Conservation (phyloP, 2,113 vertebrate genomes). For the Elephantulus edwardii region DNA sequence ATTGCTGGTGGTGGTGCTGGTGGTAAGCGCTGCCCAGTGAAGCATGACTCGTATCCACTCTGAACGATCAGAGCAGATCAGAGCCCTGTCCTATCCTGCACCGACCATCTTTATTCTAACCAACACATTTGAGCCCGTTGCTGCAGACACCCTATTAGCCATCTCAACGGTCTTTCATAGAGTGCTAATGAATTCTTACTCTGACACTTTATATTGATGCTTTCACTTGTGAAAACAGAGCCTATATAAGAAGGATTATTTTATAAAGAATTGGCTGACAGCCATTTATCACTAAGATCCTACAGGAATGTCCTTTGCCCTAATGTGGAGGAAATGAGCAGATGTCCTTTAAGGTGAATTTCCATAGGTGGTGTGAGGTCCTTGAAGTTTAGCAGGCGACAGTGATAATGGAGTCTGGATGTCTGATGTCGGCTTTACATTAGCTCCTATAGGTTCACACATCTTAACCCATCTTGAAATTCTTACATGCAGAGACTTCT, state of each 20-base stretch:
- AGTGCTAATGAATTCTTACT: conserved; percentile 55
- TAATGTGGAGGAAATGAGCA: neutral
- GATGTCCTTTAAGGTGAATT: neutral
- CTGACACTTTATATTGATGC: neutral
- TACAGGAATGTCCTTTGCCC: neutral
- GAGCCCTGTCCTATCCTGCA: no score
- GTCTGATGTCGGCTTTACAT: neutral
- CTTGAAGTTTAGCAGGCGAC: conserved; percentile 22
- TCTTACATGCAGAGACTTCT: conserved; percentile 17
- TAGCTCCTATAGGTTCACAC: conserved; percentile 5
- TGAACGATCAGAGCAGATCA: no score
- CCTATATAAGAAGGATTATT: neutral
- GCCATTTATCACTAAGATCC: neutral
- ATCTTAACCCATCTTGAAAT: neutral
- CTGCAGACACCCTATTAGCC: no score
- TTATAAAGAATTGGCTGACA: neutral
- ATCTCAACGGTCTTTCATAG: no score
- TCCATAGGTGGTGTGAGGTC: neutral
- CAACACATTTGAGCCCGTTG: no score
- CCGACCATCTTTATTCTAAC: no score
- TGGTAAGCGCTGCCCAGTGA: no score
- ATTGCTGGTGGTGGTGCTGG: no score
- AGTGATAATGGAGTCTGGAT: neutral
- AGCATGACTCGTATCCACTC: no score
- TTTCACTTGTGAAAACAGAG: neutral